phyloP scores from a whole-genome alignment of 2,888 invertebrate species.

The Tuta absoluta region DNA sequence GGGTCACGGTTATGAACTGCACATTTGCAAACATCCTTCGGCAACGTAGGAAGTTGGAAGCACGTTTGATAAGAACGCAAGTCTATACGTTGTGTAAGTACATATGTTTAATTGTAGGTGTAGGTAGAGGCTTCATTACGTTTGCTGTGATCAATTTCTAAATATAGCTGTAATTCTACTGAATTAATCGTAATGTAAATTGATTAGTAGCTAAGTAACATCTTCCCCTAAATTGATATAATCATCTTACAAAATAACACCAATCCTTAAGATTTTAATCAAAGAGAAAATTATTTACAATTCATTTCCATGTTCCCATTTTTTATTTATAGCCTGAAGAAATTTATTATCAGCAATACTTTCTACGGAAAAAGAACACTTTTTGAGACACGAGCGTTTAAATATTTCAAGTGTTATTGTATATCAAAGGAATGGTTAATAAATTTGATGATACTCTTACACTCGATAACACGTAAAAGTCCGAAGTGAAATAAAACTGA shows the following conservation, averaged over 20 bases:
- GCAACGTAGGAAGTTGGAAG: neutral
- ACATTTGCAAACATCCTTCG: slow-evolving; percentile 25
- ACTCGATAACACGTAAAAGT: slow-evolving; percentile 25
- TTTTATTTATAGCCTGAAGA: too few relatives aligned
- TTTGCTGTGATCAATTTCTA: too few relatives aligned
- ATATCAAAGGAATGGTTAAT: slow-evolving; percentile 31
- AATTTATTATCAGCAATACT: neutral
- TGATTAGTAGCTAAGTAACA: neutral
- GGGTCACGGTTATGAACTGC: slow-evolving; percentile 63
- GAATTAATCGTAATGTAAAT: neutral
- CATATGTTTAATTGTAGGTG: too few relatives aligned
- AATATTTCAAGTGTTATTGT: slow-evolving; percentile 28
- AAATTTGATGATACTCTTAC: slow-evolving; percentile 30
- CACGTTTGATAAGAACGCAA: neutral
- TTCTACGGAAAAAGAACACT: neutral
- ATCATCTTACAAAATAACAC: neutral
- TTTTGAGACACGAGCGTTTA: slow-evolving; percentile 5
- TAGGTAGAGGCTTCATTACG: too few relatives aligned
- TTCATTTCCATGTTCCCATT: too few relatives aligned
- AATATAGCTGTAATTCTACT: too few relatives aligned
- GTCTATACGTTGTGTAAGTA: too few relatives aligned
- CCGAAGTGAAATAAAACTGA: slow-evolving; percentile 24
- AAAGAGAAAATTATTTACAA: too few relatives aligned
- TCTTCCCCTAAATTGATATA: neutral
- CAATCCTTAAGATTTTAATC: too few relatives aligned